Base-by-base conservation (phyloP, 2,797 vertebrate genomes). In the Mus caroli region DNA sequence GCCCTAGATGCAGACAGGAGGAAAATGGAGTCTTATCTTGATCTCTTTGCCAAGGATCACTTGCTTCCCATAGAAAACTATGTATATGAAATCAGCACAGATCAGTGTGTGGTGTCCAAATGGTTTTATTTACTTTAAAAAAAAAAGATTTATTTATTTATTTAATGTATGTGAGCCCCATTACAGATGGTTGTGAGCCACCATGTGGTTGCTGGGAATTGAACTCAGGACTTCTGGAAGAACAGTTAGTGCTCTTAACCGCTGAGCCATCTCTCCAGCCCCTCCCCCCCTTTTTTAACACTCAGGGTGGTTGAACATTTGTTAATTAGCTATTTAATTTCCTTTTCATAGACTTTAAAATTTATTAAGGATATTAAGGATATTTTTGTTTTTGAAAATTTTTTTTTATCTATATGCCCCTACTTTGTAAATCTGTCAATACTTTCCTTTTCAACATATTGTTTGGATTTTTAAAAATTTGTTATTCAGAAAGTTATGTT, bases 381-480 rank as follows among this genome's bases (percentile, higher is more conserved):
- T 37, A 54, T 54, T 69, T 64, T 13, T 54, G 34, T 28, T 52
- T 85, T 15, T 79, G 17, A 54, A 50, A 31, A 3, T 94, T 91
- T 46, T 86, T 56, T 52, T 91, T 43, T 43, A 40, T 83, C 6
- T 83, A 17, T 92, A 75, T 52, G 31, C 4, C 17, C 15, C n/a
- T 88, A 80, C 52, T 50, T 93, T 69, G 14, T 40, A 82, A 79
- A 96, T 82, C 67, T 83, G 54, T 58, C 9, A 6, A 6, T 78
- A 43, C 60, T 88, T 96, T 77, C n/a, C n/a, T 71, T 91, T 85
- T 40, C 75, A 78, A 95, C 79, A 85, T 92, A 83, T n/a, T 92
- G 14, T 94, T 0, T 91, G 62, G 17, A 34, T 50, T 89, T 92
- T 85, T 43, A 43, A 60, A 40, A 40, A 73, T 6, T 87, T 12